Evolutionary conservation across 2,888 invertebrate species (phyloP).

Genomic region (Mimas tiliae): DNA sequence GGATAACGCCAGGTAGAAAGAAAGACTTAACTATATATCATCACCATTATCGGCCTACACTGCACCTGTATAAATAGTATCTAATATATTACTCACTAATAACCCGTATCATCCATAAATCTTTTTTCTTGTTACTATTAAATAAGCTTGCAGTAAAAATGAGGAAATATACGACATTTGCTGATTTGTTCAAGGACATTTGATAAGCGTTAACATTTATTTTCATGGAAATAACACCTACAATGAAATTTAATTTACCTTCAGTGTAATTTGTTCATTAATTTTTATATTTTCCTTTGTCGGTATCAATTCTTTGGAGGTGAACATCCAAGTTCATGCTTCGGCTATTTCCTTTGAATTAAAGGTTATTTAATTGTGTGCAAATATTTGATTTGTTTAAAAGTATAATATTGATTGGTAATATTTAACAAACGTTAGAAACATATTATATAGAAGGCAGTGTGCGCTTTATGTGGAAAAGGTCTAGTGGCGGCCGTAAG

Average conservation of each 20-base stretch:
- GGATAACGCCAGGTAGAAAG: too few species aligned
- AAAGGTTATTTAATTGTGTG: not conserved
- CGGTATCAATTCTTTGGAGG: too few species aligned
- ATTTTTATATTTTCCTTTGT: too few species aligned
- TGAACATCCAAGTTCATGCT: not conserved
- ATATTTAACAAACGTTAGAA: slow-evolving; percentile 35
- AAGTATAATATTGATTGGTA: not conserved
- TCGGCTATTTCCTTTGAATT: too few species aligned
- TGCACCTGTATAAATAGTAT: too few species aligned
- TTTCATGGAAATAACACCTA: not conserved
- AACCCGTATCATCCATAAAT: too few species aligned
- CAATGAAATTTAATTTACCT: not conserved
- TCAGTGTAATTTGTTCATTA: too few species aligned
- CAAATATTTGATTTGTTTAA: not conserved
- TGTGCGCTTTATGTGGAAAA: slow-evolving; percentile 45
- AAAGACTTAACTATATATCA: too few species aligned
- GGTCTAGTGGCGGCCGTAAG: slow-evolving; percentile 61
- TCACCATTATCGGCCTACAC: too few species aligned
- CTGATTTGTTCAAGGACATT: slow-evolving; percentile 9
- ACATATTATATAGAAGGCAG: slow-evolving; percentile 38
- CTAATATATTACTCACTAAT: too few species aligned
- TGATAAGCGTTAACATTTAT: not conserved
- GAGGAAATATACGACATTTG: not conserved
- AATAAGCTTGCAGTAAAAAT: not conserved
- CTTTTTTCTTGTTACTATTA: too few species aligned